Conservation (phyloP, 2,113 vertebrate species). For the Plestiodon gilberti region DNA sequence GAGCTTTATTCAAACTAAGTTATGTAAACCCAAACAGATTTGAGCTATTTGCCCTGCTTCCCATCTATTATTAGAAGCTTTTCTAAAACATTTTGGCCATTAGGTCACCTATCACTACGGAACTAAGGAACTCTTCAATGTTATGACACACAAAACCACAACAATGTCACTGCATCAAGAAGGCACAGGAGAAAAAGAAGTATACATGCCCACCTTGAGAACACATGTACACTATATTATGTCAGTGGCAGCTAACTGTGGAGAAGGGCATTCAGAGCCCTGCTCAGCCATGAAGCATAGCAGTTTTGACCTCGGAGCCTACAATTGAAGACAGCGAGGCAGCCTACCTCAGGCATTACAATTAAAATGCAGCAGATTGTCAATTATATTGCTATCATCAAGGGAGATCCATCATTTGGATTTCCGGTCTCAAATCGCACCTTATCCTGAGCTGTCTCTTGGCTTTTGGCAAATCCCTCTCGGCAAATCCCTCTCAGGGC, state of each 20-base stretch:
- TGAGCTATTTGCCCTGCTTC: neutral
- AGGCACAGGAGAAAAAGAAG: neutral
- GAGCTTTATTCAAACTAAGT: neutral
- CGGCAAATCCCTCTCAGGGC: too few relatives aligned
- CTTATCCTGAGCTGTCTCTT: too few relatives aligned
- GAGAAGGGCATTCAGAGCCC: neutral
- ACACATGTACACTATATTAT: neutral
- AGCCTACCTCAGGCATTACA: too few relatives aligned
- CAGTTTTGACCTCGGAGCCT: neutral
- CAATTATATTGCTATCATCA: too few relatives aligned
- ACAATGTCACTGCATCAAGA: neutral
- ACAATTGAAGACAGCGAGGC: too few relatives aligned
- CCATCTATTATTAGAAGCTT: conserved; percentile 13
- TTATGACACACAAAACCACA: neutral
- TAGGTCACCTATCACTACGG: neutral
- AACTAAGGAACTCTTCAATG: neutral
- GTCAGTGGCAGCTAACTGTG: too few relatives aligned
- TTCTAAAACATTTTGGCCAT: neutral
- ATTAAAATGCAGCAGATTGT: too few relatives aligned
- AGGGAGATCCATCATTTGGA: too few relatives aligned
- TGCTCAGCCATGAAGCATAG: neutral
- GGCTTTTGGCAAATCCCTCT: too few relatives aligned
- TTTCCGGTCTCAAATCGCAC: too few relatives aligned
- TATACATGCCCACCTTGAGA: neutral
- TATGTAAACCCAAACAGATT: too few relatives aligned